Base-by-base conservation (phyloP, 2,113 vertebrate genomes). In the Apteryx mantelli region DNA sequence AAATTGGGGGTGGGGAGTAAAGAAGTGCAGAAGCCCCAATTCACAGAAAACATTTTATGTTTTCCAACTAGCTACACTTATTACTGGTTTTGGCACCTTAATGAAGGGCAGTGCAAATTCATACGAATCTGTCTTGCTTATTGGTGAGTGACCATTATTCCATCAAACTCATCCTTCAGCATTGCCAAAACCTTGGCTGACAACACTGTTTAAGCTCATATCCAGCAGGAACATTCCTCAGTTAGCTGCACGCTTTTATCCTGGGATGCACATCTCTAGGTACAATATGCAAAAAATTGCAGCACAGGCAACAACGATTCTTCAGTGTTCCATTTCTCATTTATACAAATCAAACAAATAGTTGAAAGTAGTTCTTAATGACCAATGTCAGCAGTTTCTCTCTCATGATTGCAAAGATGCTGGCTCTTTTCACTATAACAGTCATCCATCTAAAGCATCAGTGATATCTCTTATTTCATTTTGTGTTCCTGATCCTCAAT, bases 291-390 rank as follows among this genome's bases (percentile, higher is more conserved):
- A 63, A 30, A 55, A 36, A 68, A 86, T 4, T 65, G 60, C 38
- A 44, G 53, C 10, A 65, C 14, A 46, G 24, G 50, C 48, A 89
- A 75, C 17, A 81, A 24, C 1, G 3, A 21, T 79, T 74, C 24
- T 70, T 96, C 80, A 89, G 17, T 28, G 42, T 7, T 25, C 56
- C 28, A 52, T 85, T 93, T 81, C 66, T 63, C 34, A 80, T 44
- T 85, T 56, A 74, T 65, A 91, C 25, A 73, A 85, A 94, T 56
- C 38, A 89, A 82, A 71, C 11, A 64, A 22, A 52, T 22, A 80
- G 60, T 75, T 86, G 83, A 88, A 30, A 83, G 58, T 76, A 77
- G 74, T 44, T 93, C 77, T 92, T 87, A 77, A 82, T 89, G 74
- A 95, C 68, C 52, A 30, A 36, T 32, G 42, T 87, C 74, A 91